Conservation (phyloP, 1,140 invertebrate species). For the Macrobrachium nipponense region DNA sequence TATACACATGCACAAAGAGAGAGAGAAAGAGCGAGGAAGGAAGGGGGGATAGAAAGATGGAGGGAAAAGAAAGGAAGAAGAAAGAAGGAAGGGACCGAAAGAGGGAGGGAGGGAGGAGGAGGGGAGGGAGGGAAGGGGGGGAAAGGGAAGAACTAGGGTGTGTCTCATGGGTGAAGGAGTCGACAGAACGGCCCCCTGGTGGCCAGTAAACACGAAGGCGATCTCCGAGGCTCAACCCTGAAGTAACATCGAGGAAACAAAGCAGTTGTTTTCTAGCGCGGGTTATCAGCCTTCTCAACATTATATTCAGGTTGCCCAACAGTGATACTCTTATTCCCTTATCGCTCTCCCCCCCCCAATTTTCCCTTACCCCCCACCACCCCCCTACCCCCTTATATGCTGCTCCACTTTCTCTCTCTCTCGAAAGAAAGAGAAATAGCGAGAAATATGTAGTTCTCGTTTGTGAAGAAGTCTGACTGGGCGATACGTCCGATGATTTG, state of each 20-base stretch:
- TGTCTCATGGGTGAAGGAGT: conserved; percentile 36
- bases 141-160: neutral
- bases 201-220: conserved; percentile 54
- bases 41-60: neutral
- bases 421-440: too few relatives aligned
- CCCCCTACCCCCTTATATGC: too few relatives aligned
- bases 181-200: conserved; percentile 48
- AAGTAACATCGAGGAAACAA: conserved; percentile 51
- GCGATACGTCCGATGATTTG: too few relatives aligned
- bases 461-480: too few relatives aligned
- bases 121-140: neutral
- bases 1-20: too few relatives aligned
- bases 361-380: too few relatives aligned
- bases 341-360: too few relatives aligned
- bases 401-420: too few relatives aligned
- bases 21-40: neutral
- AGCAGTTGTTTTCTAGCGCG: conserved; percentile 46
- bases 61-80: neutral
- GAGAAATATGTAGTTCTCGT: too few relatives aligned
- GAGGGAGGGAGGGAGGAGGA: neutral
- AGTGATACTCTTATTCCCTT: neutral
- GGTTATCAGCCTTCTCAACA: conserved; percentile 45
- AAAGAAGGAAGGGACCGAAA: neutral
- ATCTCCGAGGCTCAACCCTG: conserved; percentile 53
- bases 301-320: conserved; percentile 7